Percentiles rank a stretch among this genome's conserved stretches.
Evolutionary conservation across 2,888 invertebrate species (phyloP).

Genomic region (Dromius quadrimaculatus): DNA sequence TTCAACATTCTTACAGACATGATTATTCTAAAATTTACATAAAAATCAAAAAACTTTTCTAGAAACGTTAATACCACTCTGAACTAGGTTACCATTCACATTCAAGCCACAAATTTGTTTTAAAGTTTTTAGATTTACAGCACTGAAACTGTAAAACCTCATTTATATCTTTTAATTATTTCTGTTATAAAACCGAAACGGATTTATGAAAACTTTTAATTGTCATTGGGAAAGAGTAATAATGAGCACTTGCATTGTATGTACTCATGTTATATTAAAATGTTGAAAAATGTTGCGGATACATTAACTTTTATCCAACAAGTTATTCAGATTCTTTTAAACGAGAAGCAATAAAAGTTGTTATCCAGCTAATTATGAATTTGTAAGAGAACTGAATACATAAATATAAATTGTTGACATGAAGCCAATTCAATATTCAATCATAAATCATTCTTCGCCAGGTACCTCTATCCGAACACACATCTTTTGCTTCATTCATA

Average conservation of each 20-base stretch:
- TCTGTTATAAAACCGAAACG: background rate
- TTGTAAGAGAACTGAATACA: too few species aligned
- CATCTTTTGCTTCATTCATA: too few species aligned
- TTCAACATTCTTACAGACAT: slow-evolving; percentile 15
- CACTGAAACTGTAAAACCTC: slow-evolving; percentile 19
- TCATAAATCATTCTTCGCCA: too few species aligned
- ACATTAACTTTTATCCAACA: too few species aligned
- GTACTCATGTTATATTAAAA: background rate
- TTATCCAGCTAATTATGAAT: too few species aligned
- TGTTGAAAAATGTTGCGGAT: background rate
- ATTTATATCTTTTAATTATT: slow-evolving; percentile 26
- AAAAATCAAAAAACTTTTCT: slow-evolving; percentile 31
- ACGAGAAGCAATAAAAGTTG: too few species aligned
- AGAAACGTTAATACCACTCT: slow-evolving; percentile 15
- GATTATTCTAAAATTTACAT: slow-evolving; percentile 30
- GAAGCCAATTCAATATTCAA: too few species aligned
- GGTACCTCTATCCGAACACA: too few species aligned
- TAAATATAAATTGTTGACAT: too few species aligned
- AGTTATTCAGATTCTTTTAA: background rate
- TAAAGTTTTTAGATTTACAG: slow-evolving; percentile 15
- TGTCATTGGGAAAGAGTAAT: too few species aligned
- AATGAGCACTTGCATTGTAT: too few species aligned
- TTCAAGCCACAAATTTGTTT: slow-evolving; percentile 23
- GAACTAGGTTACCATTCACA: slow-evolving; percentile 20
- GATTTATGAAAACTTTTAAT: slow-evolving; percentile 4